Evolutionary conservation across 2,797 vertebrate species (phyloP).

Genomic region (Anas bahamensis): DNA sequence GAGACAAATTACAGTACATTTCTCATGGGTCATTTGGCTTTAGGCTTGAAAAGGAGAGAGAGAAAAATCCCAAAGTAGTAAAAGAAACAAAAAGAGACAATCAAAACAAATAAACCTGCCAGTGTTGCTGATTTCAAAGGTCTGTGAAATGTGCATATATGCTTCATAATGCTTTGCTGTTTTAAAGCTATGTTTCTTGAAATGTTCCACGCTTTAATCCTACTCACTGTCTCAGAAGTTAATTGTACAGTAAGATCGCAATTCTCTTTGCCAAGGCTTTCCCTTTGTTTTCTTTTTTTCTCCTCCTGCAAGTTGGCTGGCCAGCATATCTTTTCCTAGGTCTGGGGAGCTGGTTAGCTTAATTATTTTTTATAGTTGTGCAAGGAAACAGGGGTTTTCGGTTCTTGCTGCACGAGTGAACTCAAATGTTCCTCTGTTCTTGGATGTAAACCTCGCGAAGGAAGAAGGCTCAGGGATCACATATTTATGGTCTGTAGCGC

Average conservation of each 20-base stretch:
- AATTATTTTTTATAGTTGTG: slow-evolving; percentile 45
- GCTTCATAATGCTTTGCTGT: not conserved
- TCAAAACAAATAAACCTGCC: slow-evolving; percentile 71
- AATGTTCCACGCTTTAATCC: slow-evolving; percentile 54
- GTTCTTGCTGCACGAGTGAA: not conserved
- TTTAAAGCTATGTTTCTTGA: slow-evolving; percentile 31
- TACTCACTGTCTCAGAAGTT: slow-evolving; percentile 35
- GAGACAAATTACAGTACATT: slow-evolving; percentile 62
- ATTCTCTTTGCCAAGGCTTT: slow-evolving; percentile 41
- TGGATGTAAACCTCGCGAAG: not conserved
- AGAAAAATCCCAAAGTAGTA: slow-evolving; percentile 27
- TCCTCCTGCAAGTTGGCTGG: not conserved
- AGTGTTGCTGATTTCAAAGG: slow-evolving; percentile 60
- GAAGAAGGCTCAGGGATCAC: not conserved
- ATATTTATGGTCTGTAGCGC: not conserved
- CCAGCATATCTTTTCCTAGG: not conserved
- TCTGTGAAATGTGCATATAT: slow-evolving; percentile 23
- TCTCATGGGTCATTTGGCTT: slow-evolving; percentile 72
- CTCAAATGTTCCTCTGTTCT: not conserved
- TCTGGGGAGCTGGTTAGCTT: not conserved
- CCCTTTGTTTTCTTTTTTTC: not conserved
- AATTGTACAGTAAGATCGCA: slow-evolving; percentile 41
- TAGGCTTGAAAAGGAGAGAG: slow-evolving; percentile 46
- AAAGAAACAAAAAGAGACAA: slow-evolving; percentile 56
- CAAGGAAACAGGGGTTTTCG: not conserved